Base-by-base conservation (phyloP, 2,797 vertebrate species). In the Rallus crepitans region DNA sequence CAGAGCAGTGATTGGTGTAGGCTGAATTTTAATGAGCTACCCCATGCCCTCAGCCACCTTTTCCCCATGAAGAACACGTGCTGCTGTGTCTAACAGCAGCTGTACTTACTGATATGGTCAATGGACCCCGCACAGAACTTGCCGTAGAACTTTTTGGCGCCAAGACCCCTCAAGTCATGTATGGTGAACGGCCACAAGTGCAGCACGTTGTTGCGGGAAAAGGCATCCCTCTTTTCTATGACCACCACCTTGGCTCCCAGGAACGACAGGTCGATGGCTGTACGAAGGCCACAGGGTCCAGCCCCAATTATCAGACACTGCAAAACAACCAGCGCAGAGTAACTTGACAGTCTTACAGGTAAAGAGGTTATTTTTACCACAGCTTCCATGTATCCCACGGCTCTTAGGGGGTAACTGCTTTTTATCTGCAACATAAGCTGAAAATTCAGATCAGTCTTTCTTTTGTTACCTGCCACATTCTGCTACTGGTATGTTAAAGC, bases 271-370 rank as follows among this genome's bases (percentile, higher is more conserved):
- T 99, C 99, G 25, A 99, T 99, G 95, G 99, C 99, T 53, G 99
- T 99, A 19, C 99, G 99, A 92, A 99, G 96, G 89, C 99, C 99
- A 59, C 99, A 99, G 95, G 99, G 99, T 92, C 99, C 99, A 35
- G 99, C 99, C 78, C 99, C 99, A 24, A 99, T 99, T 90, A 99
- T 99, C 96, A 99, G 98, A 99, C 99, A 99, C 99, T 99, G 97
- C 14, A 91, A 94, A 94, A 97, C 71, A 97, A 59, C 64, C 20
- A 83, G 68, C 20, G 88, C 39, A 27, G 13, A 60, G 20, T 10
- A 21, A 95, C 30, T 48, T 40, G 0, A 37, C 14, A 15, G 12
- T 8, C 45, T 25, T 15, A 24, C 17, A 9, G 81, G 55, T 17
- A 91, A 75, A 77, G 0, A 9, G 12, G 0, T 6, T 6, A 19